Conservation (phyloP, 1,140 invertebrate species). For the Conopomorpha cramerella region DNA sequence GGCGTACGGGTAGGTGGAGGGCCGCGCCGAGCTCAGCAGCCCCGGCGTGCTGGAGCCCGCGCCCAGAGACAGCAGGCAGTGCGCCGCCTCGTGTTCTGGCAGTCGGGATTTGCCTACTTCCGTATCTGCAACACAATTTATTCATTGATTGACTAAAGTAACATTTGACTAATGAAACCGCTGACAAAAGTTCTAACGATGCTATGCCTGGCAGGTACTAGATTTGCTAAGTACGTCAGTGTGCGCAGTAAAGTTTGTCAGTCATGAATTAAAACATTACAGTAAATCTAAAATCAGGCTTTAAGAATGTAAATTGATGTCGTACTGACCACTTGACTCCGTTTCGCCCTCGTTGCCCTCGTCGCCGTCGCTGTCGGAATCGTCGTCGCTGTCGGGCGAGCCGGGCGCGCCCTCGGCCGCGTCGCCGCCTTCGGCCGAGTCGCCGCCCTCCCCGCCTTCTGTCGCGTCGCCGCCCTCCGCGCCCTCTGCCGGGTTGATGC, state of each 20-base stretch:
- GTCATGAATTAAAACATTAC: too few relatives aligned
- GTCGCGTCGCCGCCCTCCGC: constrained; percentile 62
- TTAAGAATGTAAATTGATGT: constrained; percentile 2
- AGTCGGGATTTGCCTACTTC: constrained; percentile 64
- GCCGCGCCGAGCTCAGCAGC: constrained; percentile 60
- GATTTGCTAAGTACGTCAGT: too few relatives aligned
- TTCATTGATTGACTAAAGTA: too few relatives aligned
- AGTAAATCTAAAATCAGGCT: constrained; percentile 1
- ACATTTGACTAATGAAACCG: too few relatives aligned
- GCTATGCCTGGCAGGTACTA: too few relatives aligned
- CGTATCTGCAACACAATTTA: constrained; percentile 63
- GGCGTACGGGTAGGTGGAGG: constrained; percentile 68
- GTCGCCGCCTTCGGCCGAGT: constrained; percentile 71
- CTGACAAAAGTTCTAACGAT: too few relatives aligned
- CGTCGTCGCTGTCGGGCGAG: constrained; percentile 62
- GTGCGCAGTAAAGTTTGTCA: too few relatives aligned
- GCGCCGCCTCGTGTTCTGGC: constrained; percentile 86
- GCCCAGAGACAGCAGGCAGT: constrained; percentile 79
- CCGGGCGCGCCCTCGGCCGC: constrained; percentile 53
- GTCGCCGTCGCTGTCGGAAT: constrained; percentile 69
- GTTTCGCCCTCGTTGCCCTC: constrained; percentile 73
- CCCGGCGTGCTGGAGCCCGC: constrained; percentile 46
- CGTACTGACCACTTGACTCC: constrained; percentile 64
- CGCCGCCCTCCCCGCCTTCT: constrained; percentile 81
- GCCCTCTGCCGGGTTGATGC: constrained; percentile 76